phyloP scores from a whole-genome alignment of 2,797 vertebrate genomes.

The Glyptemys insculpta region DNA sequence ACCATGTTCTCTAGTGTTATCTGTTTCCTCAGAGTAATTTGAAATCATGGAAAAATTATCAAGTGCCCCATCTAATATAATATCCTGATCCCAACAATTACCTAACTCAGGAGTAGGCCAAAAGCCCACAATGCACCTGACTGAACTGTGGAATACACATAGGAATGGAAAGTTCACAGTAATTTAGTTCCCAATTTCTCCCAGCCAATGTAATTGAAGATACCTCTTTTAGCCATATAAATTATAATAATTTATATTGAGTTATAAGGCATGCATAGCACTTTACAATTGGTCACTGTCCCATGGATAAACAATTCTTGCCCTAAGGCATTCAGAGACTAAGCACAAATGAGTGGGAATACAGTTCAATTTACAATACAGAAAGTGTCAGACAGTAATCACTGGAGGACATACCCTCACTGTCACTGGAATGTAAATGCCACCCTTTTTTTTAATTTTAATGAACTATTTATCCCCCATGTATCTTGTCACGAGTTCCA shows the following conservation, averaged over 20 bases:
- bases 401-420: neutral
- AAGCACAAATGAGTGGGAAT: accelerated
- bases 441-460: neutral
- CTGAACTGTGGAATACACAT: accelerated
- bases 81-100: neutral
- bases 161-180: accelerated
- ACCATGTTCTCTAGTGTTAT: neutral
- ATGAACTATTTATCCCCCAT: neutral
- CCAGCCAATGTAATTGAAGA: neutral
- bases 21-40: neutral
- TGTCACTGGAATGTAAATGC: neutral
- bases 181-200: neutral
- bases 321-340: neutral
- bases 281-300: accelerated
- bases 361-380: neutral
- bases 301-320: neutral
- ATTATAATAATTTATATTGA: neutral
- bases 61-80: neutral
- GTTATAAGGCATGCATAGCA: neutral
- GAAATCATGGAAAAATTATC: neutral
- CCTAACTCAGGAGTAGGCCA: neutral
- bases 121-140: neutral
- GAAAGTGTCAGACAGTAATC: neutral
- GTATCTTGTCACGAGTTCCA: neutral
- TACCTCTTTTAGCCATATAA: neutral